Evolutionary conservation across 92 coral and sea anemone species (phyloP).

Genomic region (Paragorgia papillata): DNA sequence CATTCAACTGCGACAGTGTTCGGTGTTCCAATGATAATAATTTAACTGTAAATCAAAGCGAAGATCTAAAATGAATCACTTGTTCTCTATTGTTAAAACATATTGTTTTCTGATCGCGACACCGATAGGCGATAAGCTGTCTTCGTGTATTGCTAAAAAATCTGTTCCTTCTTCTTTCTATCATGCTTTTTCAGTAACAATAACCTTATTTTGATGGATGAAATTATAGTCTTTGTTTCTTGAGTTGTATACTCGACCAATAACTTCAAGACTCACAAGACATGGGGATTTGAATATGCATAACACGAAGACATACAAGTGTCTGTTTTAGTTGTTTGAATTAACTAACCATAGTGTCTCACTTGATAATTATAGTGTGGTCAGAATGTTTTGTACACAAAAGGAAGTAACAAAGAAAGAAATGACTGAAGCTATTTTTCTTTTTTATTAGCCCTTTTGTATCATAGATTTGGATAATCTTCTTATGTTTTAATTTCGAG

Average conservation of each 20-base stretch:
- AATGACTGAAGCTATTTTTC: constrained; percentile 5
- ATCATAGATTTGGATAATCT: constrained; percentile 11
- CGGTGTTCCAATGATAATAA: not conserved
- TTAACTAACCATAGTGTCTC: constrained; percentile 35
- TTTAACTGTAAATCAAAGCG: constrained; percentile 1
- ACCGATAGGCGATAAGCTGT: not conserved
- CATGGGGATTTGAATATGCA: not conserved
- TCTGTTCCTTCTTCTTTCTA: constrained; percentile 11
- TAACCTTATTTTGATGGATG: not conserved
- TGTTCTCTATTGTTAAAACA: not conserved
- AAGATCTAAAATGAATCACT: not conserved
- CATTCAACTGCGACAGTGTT: not conserved
- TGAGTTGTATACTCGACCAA: not conserved
- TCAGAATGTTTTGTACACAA: constrained; percentile 3
- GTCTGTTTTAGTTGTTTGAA: constrained; percentile 13
- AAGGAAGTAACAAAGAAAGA: constrained; percentile 4
- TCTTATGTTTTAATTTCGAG: constrained; percentile 5
- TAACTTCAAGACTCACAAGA: not conserved
- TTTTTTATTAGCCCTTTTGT: constrained; percentile 12
- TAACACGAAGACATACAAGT: constrained; percentile 2
- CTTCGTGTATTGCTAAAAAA: not conserved
- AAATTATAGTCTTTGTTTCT: not conserved
- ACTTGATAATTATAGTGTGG: constrained; percentile 19
- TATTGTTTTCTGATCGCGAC: not conserved
- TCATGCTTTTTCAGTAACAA: not conserved